These are phyloP conservation scores for Andrena flavipes DNA, from an alignment of 2,888 invertebrate species.

Conservation along the genomic window DNA sequence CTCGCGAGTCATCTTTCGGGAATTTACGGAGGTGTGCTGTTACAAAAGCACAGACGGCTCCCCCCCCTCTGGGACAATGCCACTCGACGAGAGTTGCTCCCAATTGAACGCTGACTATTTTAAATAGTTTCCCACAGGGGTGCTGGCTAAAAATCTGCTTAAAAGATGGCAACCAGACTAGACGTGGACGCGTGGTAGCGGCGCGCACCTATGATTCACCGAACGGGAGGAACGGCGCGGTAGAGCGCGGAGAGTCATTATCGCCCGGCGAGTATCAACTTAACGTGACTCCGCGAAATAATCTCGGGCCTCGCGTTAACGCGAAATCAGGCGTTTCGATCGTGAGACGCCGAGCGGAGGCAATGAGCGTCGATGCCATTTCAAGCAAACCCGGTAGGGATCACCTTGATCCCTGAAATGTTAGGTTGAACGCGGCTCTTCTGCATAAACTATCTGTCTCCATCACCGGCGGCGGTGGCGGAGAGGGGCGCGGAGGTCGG, in stretches of 20 bases:
- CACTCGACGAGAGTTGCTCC: conserved; percentile 28
- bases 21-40: conserved; percentile 62
- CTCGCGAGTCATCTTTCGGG: conserved; percentile 64
- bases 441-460: conserved; percentile 47
- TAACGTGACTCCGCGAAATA: conserved; percentile 52
- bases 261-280: conserved; percentile 37
- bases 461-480: conserved; percentile 21
- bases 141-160: conserved; percentile 24
- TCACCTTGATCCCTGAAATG: conserved; percentile 67
- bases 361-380: conserved; percentile 51
- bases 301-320: conserved; percentile 46
- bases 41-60: conserved; percentile 32
- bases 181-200: conserved; percentile 26
- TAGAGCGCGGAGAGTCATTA: conserved; percentile 23
- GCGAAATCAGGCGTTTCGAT: conserved; percentile 57
- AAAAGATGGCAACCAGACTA: conserved; percentile 5
- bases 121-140: conserved; percentile 60
- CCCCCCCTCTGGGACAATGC: conserved; percentile 29
- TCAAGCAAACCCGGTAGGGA: conserved; percentile 40
- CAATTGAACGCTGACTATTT: conserved; percentile 54
- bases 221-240: not conserved
- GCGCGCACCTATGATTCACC: conserved; percentile 31
- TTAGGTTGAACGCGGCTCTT: conserved; percentile 44
- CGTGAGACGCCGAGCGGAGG: conserved; percentile 57
- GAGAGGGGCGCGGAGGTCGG: conserved; percentile 16